Evolutionary conservation across 2,888 invertebrate genomes (phyloP), one percentile per base, ranked within the genome.

Genomic region (Cinara cedri): DNA sequence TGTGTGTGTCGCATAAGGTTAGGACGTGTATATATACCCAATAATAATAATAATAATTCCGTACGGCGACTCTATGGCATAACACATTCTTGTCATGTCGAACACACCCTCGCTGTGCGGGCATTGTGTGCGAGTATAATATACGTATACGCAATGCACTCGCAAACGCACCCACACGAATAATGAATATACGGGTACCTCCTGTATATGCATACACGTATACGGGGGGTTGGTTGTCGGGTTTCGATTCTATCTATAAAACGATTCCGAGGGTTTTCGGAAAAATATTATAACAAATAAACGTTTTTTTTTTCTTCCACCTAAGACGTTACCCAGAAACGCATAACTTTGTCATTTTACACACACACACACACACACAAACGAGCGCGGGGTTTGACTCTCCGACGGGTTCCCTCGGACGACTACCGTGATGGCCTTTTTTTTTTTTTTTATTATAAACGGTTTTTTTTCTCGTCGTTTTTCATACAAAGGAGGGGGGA

Each of bases 271-370:
- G 66, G 66, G 76, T 76, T 46, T 57, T 66, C 57, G 26, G n/a
- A n/a, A n/a, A 34, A 34, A 34, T 34, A 34, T 6, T 66, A 14
- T 19, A n/a, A n/a, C 60, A 60, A 60, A 49, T 2, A 24, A 16
- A n/a, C 4, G 1, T n/a, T n/a, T n/a, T n/a, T n/a, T n/a, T n/a
- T n/a, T n/a, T n/a, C n/a, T n/a, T n/a, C n/a, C n/a, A n/a, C n/a
- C 34, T 34, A 46, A 76, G 76, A 76, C 66, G 57, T 76, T 54
- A 68, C 66, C 76, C 66, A n/a, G 66, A 76, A 75, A 75, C 66
- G 66, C 76, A 66, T 76, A 76, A 76, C 66, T 76, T 76, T 66
- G 76, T 76, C 76, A 55, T 76, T 76, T 76, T 46, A 57, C 75
- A 65, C 74, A 63, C 68, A 21, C 55, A 14, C 8, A 34, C 44